A percentile compares a stretch with the other conserved stretches of the same genome.
phyloP scores from a whole-genome alignment of 2,797 vertebrate genomes.

The Leuciscus waleckii region DNA sequence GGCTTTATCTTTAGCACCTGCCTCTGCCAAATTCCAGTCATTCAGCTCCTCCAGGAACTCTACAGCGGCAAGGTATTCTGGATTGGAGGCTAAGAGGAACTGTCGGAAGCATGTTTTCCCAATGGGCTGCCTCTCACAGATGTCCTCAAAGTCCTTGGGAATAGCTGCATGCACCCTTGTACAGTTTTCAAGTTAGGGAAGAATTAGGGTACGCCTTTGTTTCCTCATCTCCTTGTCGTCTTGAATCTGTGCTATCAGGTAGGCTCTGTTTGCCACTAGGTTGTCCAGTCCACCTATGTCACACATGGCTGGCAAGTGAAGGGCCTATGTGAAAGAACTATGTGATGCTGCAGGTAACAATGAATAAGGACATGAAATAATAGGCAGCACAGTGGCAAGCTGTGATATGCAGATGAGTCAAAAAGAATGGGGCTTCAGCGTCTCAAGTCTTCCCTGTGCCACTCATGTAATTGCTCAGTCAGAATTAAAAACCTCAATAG shows the following conservation, averaged over 20 bases:
- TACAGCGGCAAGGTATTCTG: constrained; percentile 71
- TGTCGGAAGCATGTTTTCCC: constrained; percentile 84
- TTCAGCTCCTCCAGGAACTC: constrained; percentile 83
- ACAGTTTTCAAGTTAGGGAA: constrained; percentile 78
- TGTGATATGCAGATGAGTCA: constrained; percentile 33
- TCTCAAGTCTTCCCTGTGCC: constrained; percentile 46
- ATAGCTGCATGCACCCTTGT: constrained; percentile 60
- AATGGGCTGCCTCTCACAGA: constrained; percentile 89
- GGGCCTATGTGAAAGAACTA: constrained; percentile 8
- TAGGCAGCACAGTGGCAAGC: not conserved
- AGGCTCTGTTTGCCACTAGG: constrained; percentile 88
- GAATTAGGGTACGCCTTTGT: constrained; percentile 72
- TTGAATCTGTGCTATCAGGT: constrained; percentile 81
- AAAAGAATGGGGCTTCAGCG: constrained; percentile 43
- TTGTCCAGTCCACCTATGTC: constrained; percentile 85
- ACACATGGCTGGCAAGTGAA: constrained; percentile 71
- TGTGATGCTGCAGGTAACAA: constrained; percentile 46
- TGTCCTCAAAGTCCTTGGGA: constrained; percentile 74
- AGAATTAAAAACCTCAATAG: constrained; percentile 74
- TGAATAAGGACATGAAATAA: not conserved
- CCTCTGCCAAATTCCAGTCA: constrained; percentile 82
- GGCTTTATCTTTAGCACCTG: constrained; percentile 66
- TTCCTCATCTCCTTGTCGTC: constrained; percentile 79
- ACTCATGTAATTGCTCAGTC: constrained; percentile 67
- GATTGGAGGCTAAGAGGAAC: constrained; percentile 77